These are phyloP conservation scores for Andrena fulva DNA, from an alignment of 2,888 invertebrate genomes.

Conservation along the genomic window DNA sequence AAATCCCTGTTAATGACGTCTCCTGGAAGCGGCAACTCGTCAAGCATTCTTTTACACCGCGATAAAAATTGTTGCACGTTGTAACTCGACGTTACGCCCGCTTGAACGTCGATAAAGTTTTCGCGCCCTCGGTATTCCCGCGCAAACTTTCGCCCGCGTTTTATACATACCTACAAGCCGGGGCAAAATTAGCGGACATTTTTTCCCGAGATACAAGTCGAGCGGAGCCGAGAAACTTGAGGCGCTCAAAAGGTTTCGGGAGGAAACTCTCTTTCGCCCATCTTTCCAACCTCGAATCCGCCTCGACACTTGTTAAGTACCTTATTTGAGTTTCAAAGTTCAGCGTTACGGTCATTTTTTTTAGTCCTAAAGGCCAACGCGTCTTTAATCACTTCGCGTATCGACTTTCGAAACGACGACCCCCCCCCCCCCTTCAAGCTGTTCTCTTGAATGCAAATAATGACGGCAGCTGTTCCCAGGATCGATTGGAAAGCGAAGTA, in stretches of 20 bases:
- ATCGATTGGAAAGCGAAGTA: not conserved
- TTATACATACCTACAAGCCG: constrained; percentile 38
- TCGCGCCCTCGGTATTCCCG: constrained; percentile 2
- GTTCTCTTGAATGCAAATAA: not conserved
- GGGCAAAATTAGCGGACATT: constrained; percentile 56
- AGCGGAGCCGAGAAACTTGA: constrained; percentile 27
- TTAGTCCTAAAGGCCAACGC: constrained; percentile 27
- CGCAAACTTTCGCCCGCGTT: constrained; percentile 48
- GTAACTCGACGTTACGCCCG: constrained; percentile 2
- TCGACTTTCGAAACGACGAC: constrained; percentile 20
- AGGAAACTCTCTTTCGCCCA: constrained; percentile 45
- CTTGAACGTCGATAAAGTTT: constrained; percentile 32
- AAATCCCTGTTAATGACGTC: not conserved
- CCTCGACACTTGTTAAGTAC: constrained; percentile 61
- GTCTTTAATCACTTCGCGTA: constrained; percentile 56
- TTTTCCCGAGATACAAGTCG: constrained; percentile 39
- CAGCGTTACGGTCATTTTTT: constrained; percentile 35
- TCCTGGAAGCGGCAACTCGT: constrained; percentile 6
- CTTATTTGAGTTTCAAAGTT: constrained; percentile 67
- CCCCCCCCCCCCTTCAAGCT: not conserved
- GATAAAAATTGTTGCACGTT: not conserved
- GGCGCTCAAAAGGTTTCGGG: constrained; percentile 38
- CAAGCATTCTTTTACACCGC: constrained; percentile 1
- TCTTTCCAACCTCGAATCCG: constrained; percentile 48
- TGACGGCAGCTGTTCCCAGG: not conserved